These are phyloP conservation scores for Enteromius mattozi DNA, from an alignment of 2,797 vertebrate species.

Conservation along the genomic window DNA sequence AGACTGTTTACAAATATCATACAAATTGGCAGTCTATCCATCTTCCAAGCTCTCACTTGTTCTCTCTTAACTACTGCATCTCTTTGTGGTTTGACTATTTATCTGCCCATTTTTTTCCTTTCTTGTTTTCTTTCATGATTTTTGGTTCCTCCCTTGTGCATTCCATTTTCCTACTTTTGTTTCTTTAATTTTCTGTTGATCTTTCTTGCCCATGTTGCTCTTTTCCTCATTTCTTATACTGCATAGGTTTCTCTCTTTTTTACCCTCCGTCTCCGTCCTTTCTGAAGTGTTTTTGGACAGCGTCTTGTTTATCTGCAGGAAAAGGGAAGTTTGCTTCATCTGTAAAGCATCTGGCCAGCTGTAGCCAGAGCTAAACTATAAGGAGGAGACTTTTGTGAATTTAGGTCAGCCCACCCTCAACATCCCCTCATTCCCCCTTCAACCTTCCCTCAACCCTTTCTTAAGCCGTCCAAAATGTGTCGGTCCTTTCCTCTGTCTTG, in stretches of 20 bases:
- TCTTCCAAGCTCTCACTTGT: background rate
- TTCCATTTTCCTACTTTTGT: constrained; percentile 10
- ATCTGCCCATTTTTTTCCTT: background rate
- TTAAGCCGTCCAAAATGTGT: constrained; percentile 20
- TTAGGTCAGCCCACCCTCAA: constrained; percentile 65
- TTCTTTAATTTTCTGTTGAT: background rate
- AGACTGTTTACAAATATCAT: background rate
- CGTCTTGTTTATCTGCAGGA: constrained; percentile 51
- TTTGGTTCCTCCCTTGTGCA: constrained; percentile 62
- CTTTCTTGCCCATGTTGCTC: background rate
- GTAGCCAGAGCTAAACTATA: constrained; percentile 21
- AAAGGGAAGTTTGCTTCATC: constrained; percentile 59
- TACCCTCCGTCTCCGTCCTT: constrained; percentile 20
- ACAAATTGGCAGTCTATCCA: background rate
- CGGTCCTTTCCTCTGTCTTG: constrained; percentile 16
- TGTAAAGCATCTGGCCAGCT: constrained; percentile 65
- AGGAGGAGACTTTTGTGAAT: constrained; percentile 58
- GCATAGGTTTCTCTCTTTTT: constrained; percentile 5
- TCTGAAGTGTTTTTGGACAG: constrained; percentile 34
- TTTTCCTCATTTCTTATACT: background rate
- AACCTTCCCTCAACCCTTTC: constrained; percentile 38
- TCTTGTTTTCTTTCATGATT: constrained; percentile 18
- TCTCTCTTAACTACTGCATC: background rate
- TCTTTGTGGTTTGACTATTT: constrained; percentile 5
- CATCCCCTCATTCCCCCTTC: constrained; percentile 56